Percentiles rank a stretch among this genome's conserved stretches.
Evolutionary conservation across 1,140 invertebrate species (phyloP).

Genomic region (Vollenhovia emeryi): DNA sequence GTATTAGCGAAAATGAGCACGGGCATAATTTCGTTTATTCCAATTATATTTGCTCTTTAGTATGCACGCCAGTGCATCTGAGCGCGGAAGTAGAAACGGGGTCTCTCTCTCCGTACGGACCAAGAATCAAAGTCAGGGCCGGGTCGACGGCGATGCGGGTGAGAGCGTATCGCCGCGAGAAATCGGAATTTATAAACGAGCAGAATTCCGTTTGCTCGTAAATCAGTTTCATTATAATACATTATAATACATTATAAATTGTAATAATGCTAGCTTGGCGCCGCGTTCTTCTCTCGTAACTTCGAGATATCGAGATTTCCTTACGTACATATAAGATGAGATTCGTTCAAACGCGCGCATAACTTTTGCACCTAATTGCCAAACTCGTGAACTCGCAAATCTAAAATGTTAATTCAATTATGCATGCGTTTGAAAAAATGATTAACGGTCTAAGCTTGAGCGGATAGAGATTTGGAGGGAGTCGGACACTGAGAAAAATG

Average conservation of each 20-base stretch:
- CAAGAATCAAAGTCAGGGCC: neutral
- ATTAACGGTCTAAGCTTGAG: neutral
- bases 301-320: neutral
- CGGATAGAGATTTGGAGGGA: too few species aligned
- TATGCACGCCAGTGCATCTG: neutral
- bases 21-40: slow-evolving; percentile 5
- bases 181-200: neutral
- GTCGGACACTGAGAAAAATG: too few species aligned
- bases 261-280: neutral
- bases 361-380: neutral
- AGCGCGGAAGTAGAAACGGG: slow-evolving; percentile 7
- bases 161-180: neutral
- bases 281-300: neutral
- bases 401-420: neutral
- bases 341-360: neutral
- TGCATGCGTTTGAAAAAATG: too few species aligned
- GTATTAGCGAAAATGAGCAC: slow-evolving; percentile 17
- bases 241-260: too few species aligned
- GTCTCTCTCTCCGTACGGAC: neutral
- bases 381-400: neutral
- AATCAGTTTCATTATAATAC: neutral
- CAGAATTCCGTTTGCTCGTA: too few species aligned
- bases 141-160: neutral
- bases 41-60: slow-evolving; percentile 25
- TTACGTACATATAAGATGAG: neutral